Evolutionary conservation across 1,140 invertebrate species (phyloP).

Genomic region (Helicoverpa armigera): DNA sequence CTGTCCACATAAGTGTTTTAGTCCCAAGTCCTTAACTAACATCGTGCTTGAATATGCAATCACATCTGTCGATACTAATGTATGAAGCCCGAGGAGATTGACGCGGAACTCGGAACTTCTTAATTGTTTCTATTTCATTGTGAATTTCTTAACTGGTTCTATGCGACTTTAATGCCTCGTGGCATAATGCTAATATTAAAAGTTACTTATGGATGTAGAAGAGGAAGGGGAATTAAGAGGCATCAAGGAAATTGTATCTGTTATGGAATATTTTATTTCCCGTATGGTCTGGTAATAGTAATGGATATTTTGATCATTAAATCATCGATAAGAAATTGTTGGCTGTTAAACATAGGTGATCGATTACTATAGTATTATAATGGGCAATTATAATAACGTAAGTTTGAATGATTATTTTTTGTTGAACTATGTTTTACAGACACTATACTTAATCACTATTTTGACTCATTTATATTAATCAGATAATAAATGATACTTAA

Average conservation of each 20-base stretch:
- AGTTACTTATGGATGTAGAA: background rate
- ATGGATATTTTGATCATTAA: background rate
- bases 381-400: no score
- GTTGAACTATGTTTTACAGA: no score
- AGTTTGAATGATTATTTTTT: no score
- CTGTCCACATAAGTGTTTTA: constrained; percentile 48
- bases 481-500: no score
- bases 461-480: no score
- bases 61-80: constrained; percentile 46
- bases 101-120: constrained; percentile 4
- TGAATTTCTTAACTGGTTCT: constrained; percentile 1
- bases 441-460: no score
- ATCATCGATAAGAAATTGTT: background rate
- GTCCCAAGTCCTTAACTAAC: constrained; percentile 40
- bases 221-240: background rate
- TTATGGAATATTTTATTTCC: constrained; percentile 3
- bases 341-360: background rate
- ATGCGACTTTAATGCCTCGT: background rate
- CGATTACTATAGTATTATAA: no score
- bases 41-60: constrained; percentile 48
- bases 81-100: constrained; percentile 10
- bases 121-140: constrained; percentile 20
- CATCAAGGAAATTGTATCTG: constrained; percentile 15
- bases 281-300: background rate
- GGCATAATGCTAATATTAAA: constrained; percentile 23